Evolutionary conservation across 2,113 vertebrate species (phyloP).

Genomic region (Isurus oxyrinchus): DNA sequence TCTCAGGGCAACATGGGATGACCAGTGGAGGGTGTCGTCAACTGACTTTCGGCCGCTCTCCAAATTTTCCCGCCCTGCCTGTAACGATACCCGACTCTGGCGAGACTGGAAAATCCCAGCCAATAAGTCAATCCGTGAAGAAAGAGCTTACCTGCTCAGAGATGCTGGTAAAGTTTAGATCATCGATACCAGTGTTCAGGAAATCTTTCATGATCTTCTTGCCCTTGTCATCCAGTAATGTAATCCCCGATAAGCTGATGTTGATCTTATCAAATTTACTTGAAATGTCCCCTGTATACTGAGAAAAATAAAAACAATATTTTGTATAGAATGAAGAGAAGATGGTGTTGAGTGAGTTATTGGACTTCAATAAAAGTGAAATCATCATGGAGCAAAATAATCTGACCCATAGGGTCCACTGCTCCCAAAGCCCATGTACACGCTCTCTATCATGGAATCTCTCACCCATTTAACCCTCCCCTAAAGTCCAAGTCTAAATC

Average conservation of each 20-base stretch:
- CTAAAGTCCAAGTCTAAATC: background rate
- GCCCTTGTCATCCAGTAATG: slow-evolving; percentile 48
- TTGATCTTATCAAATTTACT: slow-evolving; percentile 46
- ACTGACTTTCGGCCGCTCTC: too few species aligned
- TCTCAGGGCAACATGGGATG: background rate
- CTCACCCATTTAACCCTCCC: background rate
- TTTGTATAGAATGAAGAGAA: background rate
- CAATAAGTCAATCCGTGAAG: background rate
- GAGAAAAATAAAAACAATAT: slow-evolving; percentile 18
- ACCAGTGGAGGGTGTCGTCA: too few species aligned
- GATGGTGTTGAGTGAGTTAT: background rate
- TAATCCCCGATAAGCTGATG: slow-evolving; percentile 49
- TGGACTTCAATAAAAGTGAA: background rate
- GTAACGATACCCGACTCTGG: too few species aligned
- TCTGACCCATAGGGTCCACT: background rate
- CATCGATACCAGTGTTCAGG: slow-evolving; percentile 28
- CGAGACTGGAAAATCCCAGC: too few species aligned
- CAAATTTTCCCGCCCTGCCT: too few species aligned
- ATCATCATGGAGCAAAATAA: background rate
- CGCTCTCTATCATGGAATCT: background rate
- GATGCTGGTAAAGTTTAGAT: slow-evolving; percentile 41
- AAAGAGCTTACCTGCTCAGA: slow-evolving; percentile 38
- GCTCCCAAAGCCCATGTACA: background rate
- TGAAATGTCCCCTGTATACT: slow-evolving; percentile 58
- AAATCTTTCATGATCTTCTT: slow-evolving; percentile 43